Evolutionary conservation across 2,113 vertebrate species (phyloP).

Genomic region (Python bivittatus): DNA sequence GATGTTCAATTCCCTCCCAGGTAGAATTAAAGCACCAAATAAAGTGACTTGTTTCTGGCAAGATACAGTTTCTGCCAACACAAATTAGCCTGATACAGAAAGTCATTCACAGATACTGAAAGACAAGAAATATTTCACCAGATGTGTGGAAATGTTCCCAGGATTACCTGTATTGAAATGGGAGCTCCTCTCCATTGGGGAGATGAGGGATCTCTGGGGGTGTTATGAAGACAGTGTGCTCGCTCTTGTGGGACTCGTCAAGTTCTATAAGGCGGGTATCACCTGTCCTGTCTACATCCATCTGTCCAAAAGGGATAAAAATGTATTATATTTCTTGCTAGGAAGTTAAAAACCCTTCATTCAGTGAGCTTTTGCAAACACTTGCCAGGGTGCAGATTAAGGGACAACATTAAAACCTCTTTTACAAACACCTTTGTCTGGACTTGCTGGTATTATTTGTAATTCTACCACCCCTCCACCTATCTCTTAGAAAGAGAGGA

Average conservation of each 20-base stretch:
- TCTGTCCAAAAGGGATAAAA: constrained; percentile 68
- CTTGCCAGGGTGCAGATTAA: not conserved
- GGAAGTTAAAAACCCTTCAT: not conserved
- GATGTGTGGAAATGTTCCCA: constrained; percentile 32
- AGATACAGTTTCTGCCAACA: not conserved
- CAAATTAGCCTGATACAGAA: rapidly evolving
- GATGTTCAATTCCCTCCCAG: not conserved
- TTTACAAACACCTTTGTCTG: not conserved
- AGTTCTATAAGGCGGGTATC: constrained; percentile 92
- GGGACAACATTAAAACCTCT: not conserved
- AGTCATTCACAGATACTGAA: not conserved
- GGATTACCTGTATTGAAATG: constrained; percentile 89
- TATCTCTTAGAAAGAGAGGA: not conserved
- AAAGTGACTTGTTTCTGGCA: not conserved
- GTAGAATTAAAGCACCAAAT: not conserved
- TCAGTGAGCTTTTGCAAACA: not conserved
- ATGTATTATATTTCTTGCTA: not conserved
- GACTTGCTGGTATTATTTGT: not conserved
- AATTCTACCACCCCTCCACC: not conserved
- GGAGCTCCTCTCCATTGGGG: constrained; percentile 90
- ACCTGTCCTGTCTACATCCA: constrained; percentile 87
- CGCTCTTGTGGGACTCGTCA: constrained; percentile 94
- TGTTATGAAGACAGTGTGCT: constrained; percentile 97
- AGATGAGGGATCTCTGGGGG: constrained; percentile 93
- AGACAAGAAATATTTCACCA: not conserved